Base-by-base conservation (phyloP, 2,888 invertebrate genomes). In the Drosophila formosana region DNA sequence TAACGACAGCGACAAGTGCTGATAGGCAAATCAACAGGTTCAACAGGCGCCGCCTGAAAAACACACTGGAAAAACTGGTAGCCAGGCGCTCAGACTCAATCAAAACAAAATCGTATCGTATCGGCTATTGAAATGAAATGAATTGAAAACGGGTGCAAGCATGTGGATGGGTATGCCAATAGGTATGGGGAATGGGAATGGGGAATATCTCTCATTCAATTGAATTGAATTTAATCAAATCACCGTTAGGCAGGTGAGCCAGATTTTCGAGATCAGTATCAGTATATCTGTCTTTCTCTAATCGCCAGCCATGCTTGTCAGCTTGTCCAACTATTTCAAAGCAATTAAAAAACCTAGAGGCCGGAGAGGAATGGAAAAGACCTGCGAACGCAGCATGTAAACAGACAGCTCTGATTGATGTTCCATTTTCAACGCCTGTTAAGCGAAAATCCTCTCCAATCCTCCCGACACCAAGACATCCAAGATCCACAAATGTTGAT, bases 1-100 rank as follows among this genome's bases (percentile, higher is more conserved):
- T 56, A 51, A 67, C 60, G 69, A 66, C 75, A 70, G 50, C 56
- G 47, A 53, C 75, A 79, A 75, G 66, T 75, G 75, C 67, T 80
- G 88, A 86, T 83, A 88, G 72, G 83, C 83, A 83, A 83, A 83
- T 83, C 83, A 88, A 83, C 83, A 83, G 83, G 88, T 83, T 80
- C 61, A 75, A 78, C 82, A 75, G 83, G 77, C 79, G 78, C 80
- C 82, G 72, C 68, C 72, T 57, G 66, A 53, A 43, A 66, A 41
- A 45, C 43, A 74, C 75, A 80, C 81, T 70, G 82, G 85, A 82
- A 73, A 83, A 83, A 88, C 83, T 78, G 80, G 88, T 78, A 80
- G 75, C 79, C 71, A 66, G 58, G 66, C 61, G 73, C 63, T 67
- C 70, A 70, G 66, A 74, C 67, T 72, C 65, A 86, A 82, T 78